phyloP scores from a whole-genome alignment of 2,797 vertebrate species.

The Macrochelys suwanniensis region DNA sequence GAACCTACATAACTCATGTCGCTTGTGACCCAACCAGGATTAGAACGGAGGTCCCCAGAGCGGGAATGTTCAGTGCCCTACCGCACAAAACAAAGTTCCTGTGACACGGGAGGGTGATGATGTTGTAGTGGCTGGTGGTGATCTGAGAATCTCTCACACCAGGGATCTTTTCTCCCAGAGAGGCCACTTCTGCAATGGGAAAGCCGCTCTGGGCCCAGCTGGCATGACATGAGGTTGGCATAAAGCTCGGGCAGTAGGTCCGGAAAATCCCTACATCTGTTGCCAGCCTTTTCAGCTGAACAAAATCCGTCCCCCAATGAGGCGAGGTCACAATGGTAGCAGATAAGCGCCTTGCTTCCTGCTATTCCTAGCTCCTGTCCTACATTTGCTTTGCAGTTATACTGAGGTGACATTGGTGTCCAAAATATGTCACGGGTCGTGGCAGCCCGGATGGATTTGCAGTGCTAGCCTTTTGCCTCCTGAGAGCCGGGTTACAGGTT shows the following conservation, averaged over 20 bases:
- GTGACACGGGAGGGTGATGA: no score
- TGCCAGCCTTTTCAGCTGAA: neutral
- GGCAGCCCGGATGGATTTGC: fast-evolving
- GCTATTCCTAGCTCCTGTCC: neutral
- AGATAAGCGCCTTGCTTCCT: neutral
- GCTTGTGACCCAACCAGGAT: neutral
- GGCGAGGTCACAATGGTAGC: neutral
- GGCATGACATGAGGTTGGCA: neutral
- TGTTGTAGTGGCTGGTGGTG: neutral
- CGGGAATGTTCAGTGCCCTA: neutral
- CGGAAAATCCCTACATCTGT: conserved; percentile 25
- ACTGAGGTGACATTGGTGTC: fast-evolving
- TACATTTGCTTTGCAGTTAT: neutral
- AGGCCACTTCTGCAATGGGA: neutral
- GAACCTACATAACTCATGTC: neutral
- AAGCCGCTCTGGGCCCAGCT: fast-evolving
- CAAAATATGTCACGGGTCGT: neutral
- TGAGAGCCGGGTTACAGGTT: neutral
- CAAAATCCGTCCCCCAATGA: neutral
- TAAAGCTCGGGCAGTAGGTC: neutral
- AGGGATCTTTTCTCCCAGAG: neutral
- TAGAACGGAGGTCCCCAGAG: neutral
- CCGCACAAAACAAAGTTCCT: no score
- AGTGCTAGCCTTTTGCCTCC: neutral
- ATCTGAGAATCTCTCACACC: neutral